phyloP scores from a whole-genome alignment of 1,140 invertebrate genomes.

The Diabrotica undecimpunctata region DNA sequence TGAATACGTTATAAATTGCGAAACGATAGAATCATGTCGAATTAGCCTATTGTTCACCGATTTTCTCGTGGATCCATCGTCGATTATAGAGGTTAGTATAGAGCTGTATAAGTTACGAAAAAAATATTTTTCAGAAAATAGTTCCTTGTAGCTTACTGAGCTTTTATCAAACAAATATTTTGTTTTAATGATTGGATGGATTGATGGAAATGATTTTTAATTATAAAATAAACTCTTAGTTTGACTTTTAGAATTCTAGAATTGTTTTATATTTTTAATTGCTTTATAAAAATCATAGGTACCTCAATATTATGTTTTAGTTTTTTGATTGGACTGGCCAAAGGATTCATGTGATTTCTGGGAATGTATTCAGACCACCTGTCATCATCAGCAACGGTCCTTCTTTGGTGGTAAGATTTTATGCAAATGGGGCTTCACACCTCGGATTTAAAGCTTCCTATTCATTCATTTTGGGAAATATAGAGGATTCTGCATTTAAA shows the following conservation, averaged over 20 bases:
- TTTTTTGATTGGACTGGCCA: slow-evolving; percentile 70
- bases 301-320: slow-evolving; percentile 43
- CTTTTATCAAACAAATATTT: too few species aligned
- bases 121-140: too few species aligned
- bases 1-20: slow-evolving; percentile 63
- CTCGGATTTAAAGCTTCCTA: slow-evolving; percentile 68
- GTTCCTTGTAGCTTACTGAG: too few species aligned
- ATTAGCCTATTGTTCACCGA: slow-evolving; percentile 67
- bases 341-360: slow-evolving; percentile 63
- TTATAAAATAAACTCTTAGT: too few species aligned
- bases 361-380: slow-evolving; percentile 65
- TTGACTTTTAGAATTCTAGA: too few species aligned
- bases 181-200: too few species aligned
- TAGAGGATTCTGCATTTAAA: slow-evolving; percentile 53
- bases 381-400: slow-evolving; percentile 64
- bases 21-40: slow-evolving; percentile 51
- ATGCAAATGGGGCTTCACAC: slow-evolving; percentile 67
- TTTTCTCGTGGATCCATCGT: slow-evolving; percentile 63
- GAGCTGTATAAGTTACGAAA: neutral
- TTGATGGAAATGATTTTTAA: too few species aligned
- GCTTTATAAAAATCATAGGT: too few species aligned
- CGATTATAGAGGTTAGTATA: slow-evolving; percentile 63
- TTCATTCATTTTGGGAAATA: slow-evolving; percentile 57
- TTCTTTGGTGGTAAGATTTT: slow-evolving; percentile 62
- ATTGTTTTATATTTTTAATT: too few species aligned